Evolutionary conservation across 2,113 vertebrate genomes (phyloP).

Genomic region (Corythornis vintsioides): DNA sequence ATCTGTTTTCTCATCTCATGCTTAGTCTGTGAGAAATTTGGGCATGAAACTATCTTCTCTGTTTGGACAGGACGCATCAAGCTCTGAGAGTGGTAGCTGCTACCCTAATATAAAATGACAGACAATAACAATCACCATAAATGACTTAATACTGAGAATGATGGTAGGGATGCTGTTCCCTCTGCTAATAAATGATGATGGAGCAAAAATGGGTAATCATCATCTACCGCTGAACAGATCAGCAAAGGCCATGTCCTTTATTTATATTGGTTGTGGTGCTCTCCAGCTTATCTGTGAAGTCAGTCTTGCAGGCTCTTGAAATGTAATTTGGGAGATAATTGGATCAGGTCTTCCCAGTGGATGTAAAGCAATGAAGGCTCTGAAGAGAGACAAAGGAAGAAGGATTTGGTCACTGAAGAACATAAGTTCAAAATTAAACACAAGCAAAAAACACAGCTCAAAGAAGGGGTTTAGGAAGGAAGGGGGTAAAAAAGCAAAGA

Average conservation of each 20-base stretch:
- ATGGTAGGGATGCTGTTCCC: background rate
- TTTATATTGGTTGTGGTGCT: background rate
- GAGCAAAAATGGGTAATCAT: background rate
- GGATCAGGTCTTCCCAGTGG: conserved; percentile 5
- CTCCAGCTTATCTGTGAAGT: conserved; percentile 21
- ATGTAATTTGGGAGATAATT: conserved; percentile 43
- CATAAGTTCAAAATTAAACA: conserved; percentile 12
- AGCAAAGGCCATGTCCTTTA: background rate
- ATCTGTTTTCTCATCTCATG: background rate
- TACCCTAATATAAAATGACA: background rate
- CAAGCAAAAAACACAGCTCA: background rate
- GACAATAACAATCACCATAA: background rate
- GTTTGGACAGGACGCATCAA: background rate
- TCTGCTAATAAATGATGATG: background rate
- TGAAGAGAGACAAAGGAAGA: conserved; percentile 20
- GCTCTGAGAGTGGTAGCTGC: background rate
- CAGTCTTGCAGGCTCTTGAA: conserved; percentile 5
- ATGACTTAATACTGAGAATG: background rate
- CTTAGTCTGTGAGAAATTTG: background rate
- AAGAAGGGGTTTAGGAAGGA: background rate
- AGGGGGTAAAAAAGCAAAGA: background rate
- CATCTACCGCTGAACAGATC: background rate
- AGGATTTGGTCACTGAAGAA: conserved; percentile 25
- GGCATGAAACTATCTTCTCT: background rate
- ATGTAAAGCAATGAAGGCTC: conserved; percentile 18